Base-by-base conservation (phyloP, 2,888 invertebrate genomes). In the Clostera curtula region DNA sequence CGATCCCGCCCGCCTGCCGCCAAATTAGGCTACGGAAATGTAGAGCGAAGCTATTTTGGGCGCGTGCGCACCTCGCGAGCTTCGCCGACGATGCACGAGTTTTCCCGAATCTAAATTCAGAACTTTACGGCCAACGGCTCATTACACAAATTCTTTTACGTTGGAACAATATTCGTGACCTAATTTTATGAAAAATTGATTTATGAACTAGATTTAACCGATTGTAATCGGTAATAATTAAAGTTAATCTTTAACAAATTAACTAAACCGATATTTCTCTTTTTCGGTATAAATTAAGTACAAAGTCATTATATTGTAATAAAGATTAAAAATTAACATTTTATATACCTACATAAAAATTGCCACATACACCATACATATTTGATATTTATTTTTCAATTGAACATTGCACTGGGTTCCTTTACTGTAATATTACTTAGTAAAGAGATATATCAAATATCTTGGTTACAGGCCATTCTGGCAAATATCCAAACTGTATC, bases 1-100 rank as follows among this genome's bases (percentile, higher is more conserved):
- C 49, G 61, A 30, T 25, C 51, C 62, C 47, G 44, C 56, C 57
- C 38, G 41, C 64, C 57, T 63, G 70, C 66, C 65, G 76, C 87
- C 87, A 88, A 87, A 88, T 88, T 87, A 85, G 88, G 88, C 68
- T 65, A 62, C 65, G 71, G 43, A 58, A 45, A 61, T 53, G 57
- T 48, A 49, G 57, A 48, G 59, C 67, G 56, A 55, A 66, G 61
- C 75, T 80, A 80, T 82, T 83, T 83, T 73, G 68, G 70, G 61
- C 70, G 68, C 71, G 56, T 58, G 70, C 73, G 71, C 64, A 40
- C 34, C 48, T 24, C 27, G 64, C 69, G 65, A 60, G 28, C 32
- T 29, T 41, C 16, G 37, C 61, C 74, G 74, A 72, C 25, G 40
- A 29, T 41, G 34, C 36, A 49, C 75, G 76, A 68, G 33, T 57